phyloP scores from a whole-genome alignment of 2,113 vertebrate species.

The Centropus bengalensis region DNA sequence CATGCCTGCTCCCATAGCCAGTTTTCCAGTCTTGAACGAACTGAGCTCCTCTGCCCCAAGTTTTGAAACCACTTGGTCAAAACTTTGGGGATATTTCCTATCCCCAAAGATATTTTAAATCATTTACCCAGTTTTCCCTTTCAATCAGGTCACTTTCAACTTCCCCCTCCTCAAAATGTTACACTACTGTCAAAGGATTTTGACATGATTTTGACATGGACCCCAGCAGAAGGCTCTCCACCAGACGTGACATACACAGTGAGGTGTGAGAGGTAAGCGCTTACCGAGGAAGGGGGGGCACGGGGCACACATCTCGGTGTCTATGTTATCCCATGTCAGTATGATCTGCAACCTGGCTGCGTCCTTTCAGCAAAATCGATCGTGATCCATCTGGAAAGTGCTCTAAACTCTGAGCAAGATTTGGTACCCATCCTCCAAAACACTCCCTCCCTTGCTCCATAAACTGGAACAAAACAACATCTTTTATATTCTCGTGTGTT shows the following conservation, averaged over 20 bases:
- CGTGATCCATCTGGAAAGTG: not conserved
- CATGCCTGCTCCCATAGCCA: not conserved
- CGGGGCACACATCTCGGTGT: no score
- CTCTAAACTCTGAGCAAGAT: not conserved
- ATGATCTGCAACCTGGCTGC: not conserved
- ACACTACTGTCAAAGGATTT: conserved; percentile 68
- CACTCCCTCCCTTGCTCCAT: not conserved
- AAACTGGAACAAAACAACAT: not conserved
- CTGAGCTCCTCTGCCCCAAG: not conserved
- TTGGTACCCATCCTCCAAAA: not conserved
- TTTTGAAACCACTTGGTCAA: not conserved
- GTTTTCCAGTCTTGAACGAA: not conserved
- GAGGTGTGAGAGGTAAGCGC: conserved; percentile 62
- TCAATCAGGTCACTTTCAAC: conserved; percentile 14
- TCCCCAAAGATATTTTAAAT: not conserved
- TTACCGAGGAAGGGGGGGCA: not conserved
- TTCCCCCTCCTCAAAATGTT: conserved; percentile 66
- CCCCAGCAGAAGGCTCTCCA: conserved; percentile 51
- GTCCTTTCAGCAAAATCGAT: not conserved
- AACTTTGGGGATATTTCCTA: not conserved
- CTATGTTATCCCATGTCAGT: not conserved
- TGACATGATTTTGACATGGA: conserved; percentile 71
- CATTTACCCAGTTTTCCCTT: not conserved
- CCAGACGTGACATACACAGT: conserved; percentile 62
- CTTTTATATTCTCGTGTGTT: not conserved